A percentile compares a stretch with the other conserved stretches of the same genome.
These are phyloP conservation scores for Euthynnus affinis DNA, from an alignment of 2,797 vertebrate species.

Conservation along the genomic window DNA sequence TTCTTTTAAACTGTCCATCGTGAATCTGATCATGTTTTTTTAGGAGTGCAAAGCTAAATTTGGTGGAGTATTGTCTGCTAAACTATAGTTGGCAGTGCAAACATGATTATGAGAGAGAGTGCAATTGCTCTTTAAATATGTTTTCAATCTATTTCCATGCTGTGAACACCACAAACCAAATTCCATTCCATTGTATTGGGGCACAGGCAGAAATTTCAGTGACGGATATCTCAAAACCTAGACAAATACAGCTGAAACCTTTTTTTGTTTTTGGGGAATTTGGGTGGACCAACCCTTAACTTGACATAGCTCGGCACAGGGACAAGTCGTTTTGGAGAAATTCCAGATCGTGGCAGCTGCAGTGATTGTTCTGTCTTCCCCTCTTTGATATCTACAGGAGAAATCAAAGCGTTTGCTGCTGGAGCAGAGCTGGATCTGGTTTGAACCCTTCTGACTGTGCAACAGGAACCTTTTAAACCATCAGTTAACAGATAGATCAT, in stretches of 20 bases:
- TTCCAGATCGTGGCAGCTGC: conserved; percentile 2
- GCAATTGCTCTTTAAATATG: not conserved
- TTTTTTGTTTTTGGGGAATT: not conserved
- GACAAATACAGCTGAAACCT: not conserved
- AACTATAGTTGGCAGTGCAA: not conserved
- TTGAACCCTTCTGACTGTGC: conserved; percentile 10
- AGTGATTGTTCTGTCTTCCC: not conserved
- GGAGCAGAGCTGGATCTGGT: conserved; percentile 16
- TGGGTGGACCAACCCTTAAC: not conserved
- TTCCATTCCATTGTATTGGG: not conserved
- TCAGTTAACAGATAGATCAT: conserved; percentile 24
- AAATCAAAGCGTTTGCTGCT: not conserved
- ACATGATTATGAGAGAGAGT: not conserved
- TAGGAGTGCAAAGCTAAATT: no score
- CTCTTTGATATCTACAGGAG: conserved; percentile 6
- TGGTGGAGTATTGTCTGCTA: no score
- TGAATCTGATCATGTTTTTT: no score
- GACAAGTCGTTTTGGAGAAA: not conserved
- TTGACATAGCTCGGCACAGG: not conserved
- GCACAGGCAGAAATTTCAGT: not conserved
- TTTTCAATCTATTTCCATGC: not conserved
- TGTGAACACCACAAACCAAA: no score
- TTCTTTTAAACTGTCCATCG: no score
- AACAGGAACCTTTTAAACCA: conserved; percentile 16
- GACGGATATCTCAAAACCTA: not conserved